phyloP scores from a whole-genome alignment of 1,140 invertebrate species.

The Diabrotica undecimpunctata region DNA sequence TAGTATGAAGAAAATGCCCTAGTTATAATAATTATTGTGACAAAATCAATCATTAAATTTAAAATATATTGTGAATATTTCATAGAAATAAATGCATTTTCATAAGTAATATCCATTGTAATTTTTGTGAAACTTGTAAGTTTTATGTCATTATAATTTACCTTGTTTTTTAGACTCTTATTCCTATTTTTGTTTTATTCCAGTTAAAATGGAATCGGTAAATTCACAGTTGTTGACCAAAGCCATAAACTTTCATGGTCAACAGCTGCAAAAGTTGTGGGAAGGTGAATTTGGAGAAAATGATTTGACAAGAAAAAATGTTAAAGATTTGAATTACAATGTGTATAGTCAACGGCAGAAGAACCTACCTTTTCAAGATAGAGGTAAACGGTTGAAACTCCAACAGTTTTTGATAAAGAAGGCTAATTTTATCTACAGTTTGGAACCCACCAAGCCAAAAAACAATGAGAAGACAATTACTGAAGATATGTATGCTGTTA shows the following conservation, averaged over 20 bases:
- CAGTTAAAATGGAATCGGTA: slow-evolving; percentile 42
- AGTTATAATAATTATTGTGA: no score
- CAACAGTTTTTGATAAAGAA: slow-evolving; percentile 81
- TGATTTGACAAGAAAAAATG: slow-evolving; percentile 63
- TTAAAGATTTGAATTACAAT: slow-evolving; percentile 66
- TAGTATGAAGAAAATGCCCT: no score
- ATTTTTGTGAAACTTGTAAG: no score
- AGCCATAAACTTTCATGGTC: slow-evolving; percentile 77
- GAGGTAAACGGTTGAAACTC: slow-evolving; percentile 74
- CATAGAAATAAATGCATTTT: no score
- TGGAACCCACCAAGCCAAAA: slow-evolving; percentile 35
- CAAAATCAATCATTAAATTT: no score
- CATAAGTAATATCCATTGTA: no score
- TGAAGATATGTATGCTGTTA: slow-evolving; percentile 73
- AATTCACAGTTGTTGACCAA: slow-evolving; percentile 66
- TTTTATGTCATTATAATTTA: not conserved
- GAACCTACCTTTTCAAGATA: slow-evolving; percentile 72
- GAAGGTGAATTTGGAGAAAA: slow-evolving; percentile 73
- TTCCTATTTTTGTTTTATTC: not conserved
- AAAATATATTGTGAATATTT: no score
- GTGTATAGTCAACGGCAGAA: slow-evolving; percentile 76
- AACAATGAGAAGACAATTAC: slow-evolving; percentile 42
- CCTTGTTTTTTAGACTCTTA: not conserved
- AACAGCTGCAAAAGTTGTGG: slow-evolving; percentile 81
- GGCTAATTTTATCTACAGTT: slow-evolving; percentile 64